phyloP scores from a whole-genome alignment of 2,797 vertebrate species.

The Chaetophractus vellerosus region DNA sequence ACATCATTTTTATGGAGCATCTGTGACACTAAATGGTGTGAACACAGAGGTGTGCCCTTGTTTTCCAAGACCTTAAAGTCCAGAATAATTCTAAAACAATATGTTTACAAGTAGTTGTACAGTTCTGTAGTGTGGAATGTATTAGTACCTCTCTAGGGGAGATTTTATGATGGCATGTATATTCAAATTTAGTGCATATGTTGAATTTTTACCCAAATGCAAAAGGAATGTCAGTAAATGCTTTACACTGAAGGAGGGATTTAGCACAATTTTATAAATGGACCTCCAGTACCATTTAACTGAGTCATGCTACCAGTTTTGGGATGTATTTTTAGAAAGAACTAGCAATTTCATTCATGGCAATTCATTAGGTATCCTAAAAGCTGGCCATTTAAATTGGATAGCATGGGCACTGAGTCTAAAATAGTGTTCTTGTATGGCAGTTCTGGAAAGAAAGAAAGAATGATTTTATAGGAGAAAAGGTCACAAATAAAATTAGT shows the following conservation, averaged over 20 bases:
- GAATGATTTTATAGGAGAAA: conserved; percentile 48
- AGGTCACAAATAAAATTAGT: conserved; percentile 63
- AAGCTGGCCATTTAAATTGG: conserved; percentile 18
- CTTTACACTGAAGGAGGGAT: background rate
- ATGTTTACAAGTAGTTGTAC: background rate
- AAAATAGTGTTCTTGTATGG: background rate
- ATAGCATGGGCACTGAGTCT: accelerated
- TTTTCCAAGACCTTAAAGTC: background rate
- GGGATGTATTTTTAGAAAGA: conserved; percentile 65
- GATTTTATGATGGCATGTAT: background rate
- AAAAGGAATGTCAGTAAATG: background rate
- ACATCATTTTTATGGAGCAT: background rate
- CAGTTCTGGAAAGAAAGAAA: background rate
- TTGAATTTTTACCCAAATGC: background rate
- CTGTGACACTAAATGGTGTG: background rate
- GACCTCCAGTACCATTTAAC: background rate
- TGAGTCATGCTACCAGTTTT: background rate
- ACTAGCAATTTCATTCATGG: conserved; percentile 51
- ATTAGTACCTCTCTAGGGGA: background rate
- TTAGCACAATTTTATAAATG: conserved; percentile 13
- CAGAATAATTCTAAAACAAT: background rate
- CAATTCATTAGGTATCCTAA: conserved; percentile 45
- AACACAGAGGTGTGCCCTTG: background rate
- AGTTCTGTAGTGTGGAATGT: background rate
- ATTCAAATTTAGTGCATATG: conserved; percentile 1